Conservation (phyloP, 2,113 vertebrate species). For the Promerops cafer region DNA sequence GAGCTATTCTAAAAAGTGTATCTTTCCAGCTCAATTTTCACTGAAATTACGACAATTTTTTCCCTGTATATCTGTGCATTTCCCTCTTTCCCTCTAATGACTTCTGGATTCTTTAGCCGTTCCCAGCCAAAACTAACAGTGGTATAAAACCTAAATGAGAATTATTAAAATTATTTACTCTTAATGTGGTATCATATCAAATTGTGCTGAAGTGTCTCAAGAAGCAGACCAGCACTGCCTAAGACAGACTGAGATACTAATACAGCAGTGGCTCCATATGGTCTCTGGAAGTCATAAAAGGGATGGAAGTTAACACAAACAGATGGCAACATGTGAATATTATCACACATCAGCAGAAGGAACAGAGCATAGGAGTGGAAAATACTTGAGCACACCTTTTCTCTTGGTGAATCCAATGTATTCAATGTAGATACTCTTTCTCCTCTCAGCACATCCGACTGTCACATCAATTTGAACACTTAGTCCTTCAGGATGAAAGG, state of each 20-base stretch:
- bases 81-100: neutral
- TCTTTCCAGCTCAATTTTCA: neutral
- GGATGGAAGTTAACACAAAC: neutral
- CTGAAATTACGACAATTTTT: neutral
- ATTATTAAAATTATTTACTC: neutral
- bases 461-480: slow-evolving; percentile 84
- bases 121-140: neutral
- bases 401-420: neutral
- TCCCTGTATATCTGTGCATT: neutral
- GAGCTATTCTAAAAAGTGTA: neutral
- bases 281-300: neutral
- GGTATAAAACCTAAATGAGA: neutral
- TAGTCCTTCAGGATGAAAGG: slow-evolving; percentile 82
- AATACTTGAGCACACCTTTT: neutral
- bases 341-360: neutral
- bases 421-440: neutral
- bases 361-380: neutral
- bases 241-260: neutral
- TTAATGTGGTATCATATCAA: neutral
- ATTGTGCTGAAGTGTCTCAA: neutral
- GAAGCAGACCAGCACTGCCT: neutral
- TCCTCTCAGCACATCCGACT: slow-evolving; percentile 82
- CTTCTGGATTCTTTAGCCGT: neutral
- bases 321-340: neutral
- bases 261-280: neutral